Percentiles rank a stretch among this genome's conserved stretches.
These are phyloP conservation scores for Melanostoma scalare DNA, from an alignment of 2,888 invertebrate species.

Conservation along the genomic window DNA sequence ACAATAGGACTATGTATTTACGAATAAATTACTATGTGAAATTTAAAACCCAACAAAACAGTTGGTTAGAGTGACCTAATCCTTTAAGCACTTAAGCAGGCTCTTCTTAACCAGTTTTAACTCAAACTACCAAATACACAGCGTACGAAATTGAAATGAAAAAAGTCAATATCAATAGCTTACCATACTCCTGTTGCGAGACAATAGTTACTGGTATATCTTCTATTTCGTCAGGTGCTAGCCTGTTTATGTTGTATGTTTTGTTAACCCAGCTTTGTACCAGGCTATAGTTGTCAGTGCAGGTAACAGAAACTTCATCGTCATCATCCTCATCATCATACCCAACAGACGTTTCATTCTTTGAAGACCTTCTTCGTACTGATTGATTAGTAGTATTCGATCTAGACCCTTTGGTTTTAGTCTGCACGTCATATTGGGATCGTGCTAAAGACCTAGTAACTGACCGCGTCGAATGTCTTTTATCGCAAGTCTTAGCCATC, in stretches of 20 bases:
- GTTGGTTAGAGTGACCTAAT: too few species aligned
- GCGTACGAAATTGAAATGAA: too few species aligned
- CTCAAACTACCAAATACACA: too few species aligned
- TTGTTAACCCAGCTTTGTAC: slow-evolving; percentile 55
- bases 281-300: slow-evolving; percentile 16
- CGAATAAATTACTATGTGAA: too few species aligned
- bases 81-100: too few species aligned
- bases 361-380: background rate
- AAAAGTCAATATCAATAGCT: background rate
- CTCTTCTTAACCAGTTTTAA: too few species aligned
- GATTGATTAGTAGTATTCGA: background rate
- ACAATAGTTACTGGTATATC: slow-evolving; percentile 12
- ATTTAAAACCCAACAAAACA: too few species aligned
- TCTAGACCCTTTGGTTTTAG: background rate
- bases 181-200: slow-evolving; percentile 53
- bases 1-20: too few species aligned
- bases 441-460: slow-evolving; percentile 37
- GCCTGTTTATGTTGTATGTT: slow-evolving; percentile 24
- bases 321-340: slow-evolving; percentile 20
- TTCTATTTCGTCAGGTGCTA: background rate
- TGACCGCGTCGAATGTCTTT: slow-evolving; percentile 12
- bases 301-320: slow-evolving; percentile 7
- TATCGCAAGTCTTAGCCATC: slow-evolving; percentile 37
- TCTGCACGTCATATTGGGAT: slow-evolving; percentile 11
- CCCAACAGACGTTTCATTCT: background rate